A percentile compares a stretch with the other conserved stretches of the same genome.
phyloP scores from a whole-genome alignment of 2,113 vertebrate species.

The Phycodurus eques region DNA sequence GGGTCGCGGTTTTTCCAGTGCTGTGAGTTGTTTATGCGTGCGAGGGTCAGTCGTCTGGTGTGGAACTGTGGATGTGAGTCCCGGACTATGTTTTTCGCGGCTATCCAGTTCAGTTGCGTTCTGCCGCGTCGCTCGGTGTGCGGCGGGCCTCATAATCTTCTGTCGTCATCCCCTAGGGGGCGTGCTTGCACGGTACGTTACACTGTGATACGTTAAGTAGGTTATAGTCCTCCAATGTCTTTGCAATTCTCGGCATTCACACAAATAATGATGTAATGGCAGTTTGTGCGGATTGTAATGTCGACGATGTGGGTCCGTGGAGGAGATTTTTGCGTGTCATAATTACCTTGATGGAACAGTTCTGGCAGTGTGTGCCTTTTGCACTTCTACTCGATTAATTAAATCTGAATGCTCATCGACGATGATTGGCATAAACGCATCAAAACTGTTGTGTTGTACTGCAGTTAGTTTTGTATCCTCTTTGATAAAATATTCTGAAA shows the following conservation, averaged over 20 bases:
- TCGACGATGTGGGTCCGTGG: slow-evolving; percentile 42
- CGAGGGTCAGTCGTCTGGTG: neutral
- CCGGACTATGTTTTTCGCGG: neutral
- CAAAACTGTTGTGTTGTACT: slow-evolving; percentile 47
- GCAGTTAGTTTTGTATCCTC: slow-evolving; percentile 51
- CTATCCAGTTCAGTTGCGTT: neutral
- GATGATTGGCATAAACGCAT: slow-evolving; percentile 61
- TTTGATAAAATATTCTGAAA: slow-evolving; percentile 62
- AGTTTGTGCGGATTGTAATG: neutral
- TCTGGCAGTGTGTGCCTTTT: slow-evolving; percentile 71
- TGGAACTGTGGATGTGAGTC: neutral
- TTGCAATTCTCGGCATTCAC: slow-evolving; percentile 4
- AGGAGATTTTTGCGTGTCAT: slow-evolving; percentile 46
- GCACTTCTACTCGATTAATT: slow-evolving; percentile 66
- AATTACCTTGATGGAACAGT: slow-evolving; percentile 42
- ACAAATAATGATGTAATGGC: neutral
- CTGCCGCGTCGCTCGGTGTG: neutral
- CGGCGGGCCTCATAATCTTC: neutral
- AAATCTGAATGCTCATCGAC: slow-evolving; percentile 68
- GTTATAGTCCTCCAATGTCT: neutral
- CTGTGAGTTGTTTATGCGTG: neutral
- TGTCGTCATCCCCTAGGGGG: neutral
- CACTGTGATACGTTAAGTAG: neutral
- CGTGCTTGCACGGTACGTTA: neutral
- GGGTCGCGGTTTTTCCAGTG: neutral